These are phyloP conservation scores for Malthinus seriepunctatus DNA, from an alignment of 2,888 invertebrate species.

Conservation along the genomic window DNA sequence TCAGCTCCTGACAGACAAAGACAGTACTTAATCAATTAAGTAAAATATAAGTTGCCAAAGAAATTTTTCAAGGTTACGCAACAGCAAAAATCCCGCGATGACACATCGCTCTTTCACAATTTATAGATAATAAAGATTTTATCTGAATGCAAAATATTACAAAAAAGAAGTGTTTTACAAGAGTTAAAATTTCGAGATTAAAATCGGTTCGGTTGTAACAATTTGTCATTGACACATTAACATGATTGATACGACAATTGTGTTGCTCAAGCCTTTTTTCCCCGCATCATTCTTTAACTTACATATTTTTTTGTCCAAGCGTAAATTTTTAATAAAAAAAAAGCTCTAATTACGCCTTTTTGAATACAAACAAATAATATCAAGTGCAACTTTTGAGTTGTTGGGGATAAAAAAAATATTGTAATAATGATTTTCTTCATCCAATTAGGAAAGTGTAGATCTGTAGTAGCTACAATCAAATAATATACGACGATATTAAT, in stretches of 20 bases:
- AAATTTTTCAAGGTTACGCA: too few species aligned
- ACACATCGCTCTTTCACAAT: not conserved
- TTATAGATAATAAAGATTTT: not conserved
- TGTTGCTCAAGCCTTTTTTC: not conserved
- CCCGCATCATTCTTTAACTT: not conserved
- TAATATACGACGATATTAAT: constrained; percentile 41
- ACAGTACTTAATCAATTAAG: too few species aligned
- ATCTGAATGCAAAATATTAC: not conserved
- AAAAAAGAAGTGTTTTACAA: not conserved
- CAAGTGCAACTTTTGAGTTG: not conserved
- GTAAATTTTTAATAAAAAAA: too few species aligned
- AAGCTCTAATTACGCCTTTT: too few species aligned
- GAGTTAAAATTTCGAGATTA: constrained; percentile 1
- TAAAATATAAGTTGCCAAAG: too few species aligned
- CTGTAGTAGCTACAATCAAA: constrained; percentile 44
- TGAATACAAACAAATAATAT: too few species aligned
- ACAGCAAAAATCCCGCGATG: not conserved
- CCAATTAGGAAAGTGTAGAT: constrained; percentile 46
- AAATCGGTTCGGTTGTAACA: not conserved
- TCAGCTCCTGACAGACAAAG: too few species aligned
- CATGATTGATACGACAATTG: constrained; percentile 3
- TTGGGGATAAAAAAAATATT: constrained; percentile 2
- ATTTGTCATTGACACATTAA: constrained; percentile 13
- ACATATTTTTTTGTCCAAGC: not conserved
- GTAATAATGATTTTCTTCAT: constrained; percentile 48